Evolutionary conservation across 2,797 vertebrate genomes (phyloP), one percentile per base, ranked within the genome.

Genomic region (Bucorvus abyssinicus): DNA sequence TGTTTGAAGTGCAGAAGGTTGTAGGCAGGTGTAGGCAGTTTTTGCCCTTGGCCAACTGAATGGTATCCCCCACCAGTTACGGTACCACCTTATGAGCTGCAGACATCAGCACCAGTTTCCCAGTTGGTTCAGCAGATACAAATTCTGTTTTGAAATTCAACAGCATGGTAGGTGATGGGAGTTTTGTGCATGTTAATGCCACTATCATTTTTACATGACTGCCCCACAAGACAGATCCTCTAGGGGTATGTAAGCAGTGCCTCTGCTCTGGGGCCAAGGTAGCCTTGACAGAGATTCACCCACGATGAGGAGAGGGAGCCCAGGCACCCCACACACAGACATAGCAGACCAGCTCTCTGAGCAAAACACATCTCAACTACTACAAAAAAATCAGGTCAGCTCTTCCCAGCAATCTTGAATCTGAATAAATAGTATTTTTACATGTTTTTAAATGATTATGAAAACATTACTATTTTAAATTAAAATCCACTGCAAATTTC

Each of bases 1-100:
- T 21, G 34, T 50, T 71, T 0, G 0, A n/a, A 17, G n/a, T 2
- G 2, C 30, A 24, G 0, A 10, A 3, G 3, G 12, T 32, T 84
- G 22, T 15, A 17, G 34, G 52, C 40, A 67, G 73, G 14, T 3
- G 17, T 12, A 30, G 38, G 53, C 34, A 71, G 36, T 14, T 55
- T 34, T 38, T 85, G 32, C 59, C 60, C 38, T 30, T 53, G 30
- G 38, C n/a, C 60, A 78, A 65, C 29, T 9, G 34, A 50, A 11
- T 1, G 2, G 17, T 13, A 21, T 16, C 19, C 53, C 30, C 24
- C 21, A 17, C 6, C 40, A 15, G 53, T 65, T n/a, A 36, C 0
- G 0, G 32, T 27, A 42, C 26, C 32, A 57, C 38, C 26, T 53
- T 45, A 18, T 0, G 9, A 85, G 47, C 76, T 70, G 30, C 42